phyloP scores from a whole-genome alignment of 2,797 vertebrate genomes.

The Melanotaenia boesemani region DNA sequence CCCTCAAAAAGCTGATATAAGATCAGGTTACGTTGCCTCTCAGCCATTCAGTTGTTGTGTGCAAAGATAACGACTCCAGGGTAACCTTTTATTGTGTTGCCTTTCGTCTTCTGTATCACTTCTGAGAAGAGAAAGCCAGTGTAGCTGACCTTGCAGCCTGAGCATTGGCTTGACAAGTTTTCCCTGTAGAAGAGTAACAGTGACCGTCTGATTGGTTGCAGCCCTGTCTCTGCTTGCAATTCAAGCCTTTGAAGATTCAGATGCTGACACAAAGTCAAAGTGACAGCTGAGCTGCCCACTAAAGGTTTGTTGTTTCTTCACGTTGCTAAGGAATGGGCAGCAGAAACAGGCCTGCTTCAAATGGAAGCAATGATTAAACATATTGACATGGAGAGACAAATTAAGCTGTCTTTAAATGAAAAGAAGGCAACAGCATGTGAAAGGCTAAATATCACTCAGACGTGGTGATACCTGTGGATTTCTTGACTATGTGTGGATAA shows the following conservation, averaged over 20 bases:
- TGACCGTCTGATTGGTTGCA: conserved; percentile 74
- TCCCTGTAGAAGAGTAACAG: conserved; percentile 55
- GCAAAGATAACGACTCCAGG: conserved; percentile 50
- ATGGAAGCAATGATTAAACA: conserved; percentile 48
- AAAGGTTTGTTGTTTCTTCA: conserved; percentile 35
- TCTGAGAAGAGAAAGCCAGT: conserved; percentile 32
- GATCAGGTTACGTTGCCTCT: conserved; percentile 47
- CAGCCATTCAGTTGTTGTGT: conserved; percentile 26
- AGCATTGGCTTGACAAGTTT: conserved; percentile 45
- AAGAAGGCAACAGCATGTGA: conserved; percentile 40
- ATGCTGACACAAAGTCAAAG: conserved; percentile 53
- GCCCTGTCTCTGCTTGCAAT: conserved; percentile 69
- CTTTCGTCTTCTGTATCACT: conserved; percentile 35
- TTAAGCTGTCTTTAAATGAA: conserved; percentile 19
- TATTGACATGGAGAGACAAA: conserved; percentile 20
- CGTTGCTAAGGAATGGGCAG: conserved; percentile 29
- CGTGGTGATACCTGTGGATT: conserved; percentile 59
- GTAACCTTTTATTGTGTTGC: conserved; percentile 8
- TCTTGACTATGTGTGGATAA: conserved; percentile 43
- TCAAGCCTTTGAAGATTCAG: conserved; percentile 70
- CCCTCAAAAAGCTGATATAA: conserved; percentile 46
- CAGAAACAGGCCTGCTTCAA: conserved; percentile 32
- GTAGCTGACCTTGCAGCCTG: conserved; percentile 46
- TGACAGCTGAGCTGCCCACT: conserved; percentile 59
- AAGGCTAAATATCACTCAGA: conserved; percentile 36